Base-by-base conservation (phyloP, 2,113 vertebrate species). In the Dromiciops gliroides region DNA sequence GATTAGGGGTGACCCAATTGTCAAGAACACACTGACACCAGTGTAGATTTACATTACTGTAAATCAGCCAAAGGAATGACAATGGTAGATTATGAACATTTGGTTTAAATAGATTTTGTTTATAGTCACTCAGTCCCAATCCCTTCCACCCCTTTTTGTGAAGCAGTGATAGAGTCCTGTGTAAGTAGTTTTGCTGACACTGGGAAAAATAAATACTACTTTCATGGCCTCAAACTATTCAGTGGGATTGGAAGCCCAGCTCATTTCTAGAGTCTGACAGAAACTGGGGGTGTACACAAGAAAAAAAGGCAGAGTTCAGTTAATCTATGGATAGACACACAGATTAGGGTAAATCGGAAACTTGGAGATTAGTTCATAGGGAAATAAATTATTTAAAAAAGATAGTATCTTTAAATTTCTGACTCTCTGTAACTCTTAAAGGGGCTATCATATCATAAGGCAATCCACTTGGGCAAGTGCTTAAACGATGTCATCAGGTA, bases 61-160 rank as follows among this genome's bases (percentile, higher is more conserved):
- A 49, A n/a, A 90, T 89, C 10, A 51, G 90, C 93, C 0, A 50
- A 11, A 95, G 89, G 26, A 92, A 53, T 94, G n/a, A n/a, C 14
- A 75, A 75, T 75, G n/a, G 49, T 51, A 3, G 93, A 91, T 91
- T 52, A 48, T 89, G 48, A 95, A 90, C 92, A 95, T 97, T 89
- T 89, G 91, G 31, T 96, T 97, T 89, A 96, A 93, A 90, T 94
- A 89, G 52, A 31, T 92, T 25, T 75, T 91, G 28, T 51, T 95
- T 89, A 31, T 94, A 67, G 91, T 22, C 25, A n/a, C 56, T 94
- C 25, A n/a, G 51, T 94, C 67, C 67, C 95, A 90, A 89, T 94
- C 44, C 26, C 67, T 95, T 95, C 8, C 60, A n/a, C 95, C 0
- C 94, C 56, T 67, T 97, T 92, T 51, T 91, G 16, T 95, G 89